Conservation (phyloP, 64 coral and sea anemone genomes). For the Dendrophyllia cribrosa region DNA sequence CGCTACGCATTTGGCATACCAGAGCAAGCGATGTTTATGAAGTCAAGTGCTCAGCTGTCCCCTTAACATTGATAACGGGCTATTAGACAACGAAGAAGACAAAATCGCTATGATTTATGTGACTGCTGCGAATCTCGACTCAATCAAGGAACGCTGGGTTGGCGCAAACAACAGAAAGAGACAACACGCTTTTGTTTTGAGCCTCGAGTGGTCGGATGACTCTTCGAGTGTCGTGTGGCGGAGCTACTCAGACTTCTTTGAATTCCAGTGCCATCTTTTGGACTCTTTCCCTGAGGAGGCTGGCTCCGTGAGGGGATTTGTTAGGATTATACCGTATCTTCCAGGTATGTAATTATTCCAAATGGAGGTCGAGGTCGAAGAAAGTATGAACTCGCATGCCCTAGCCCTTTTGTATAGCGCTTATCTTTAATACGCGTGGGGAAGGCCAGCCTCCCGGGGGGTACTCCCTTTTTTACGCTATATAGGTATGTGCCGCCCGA, state of each 20-base stretch:
- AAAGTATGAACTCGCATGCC: no score
- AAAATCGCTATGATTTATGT: conserved; percentile 1
- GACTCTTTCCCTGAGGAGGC: conserved; percentile 81
- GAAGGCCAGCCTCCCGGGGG: no score
- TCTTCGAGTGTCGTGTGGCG: conserved; percentile 63
- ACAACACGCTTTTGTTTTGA: conserved; percentile 76
- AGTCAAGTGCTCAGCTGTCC: not conserved
- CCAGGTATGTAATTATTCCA: conserved; percentile 59
- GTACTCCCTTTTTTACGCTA: no score
- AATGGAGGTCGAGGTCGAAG: no score
- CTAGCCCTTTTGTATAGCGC: no score
- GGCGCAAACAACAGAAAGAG: conserved; percentile 50
- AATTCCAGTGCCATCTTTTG: conserved; percentile 75
- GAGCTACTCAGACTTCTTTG: conserved; percentile 89
- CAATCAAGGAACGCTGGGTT: conserved; percentile 29
- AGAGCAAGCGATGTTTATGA: not conserved
- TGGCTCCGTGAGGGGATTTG: conserved; percentile 27
- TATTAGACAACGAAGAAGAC: not conserved
- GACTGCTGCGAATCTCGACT: not conserved
- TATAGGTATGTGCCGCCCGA: no score
- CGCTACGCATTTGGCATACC: not conserved
- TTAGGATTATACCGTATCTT: conserved; percentile 82
- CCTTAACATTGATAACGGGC: not conserved
- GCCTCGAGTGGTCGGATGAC: conserved; percentile 71
- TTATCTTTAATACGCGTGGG: no score